These are phyloP conservation scores for Onychomys arenicola DNA, from an alignment of 2,797 vertebrate species.

Conservation along the genomic window DNA sequence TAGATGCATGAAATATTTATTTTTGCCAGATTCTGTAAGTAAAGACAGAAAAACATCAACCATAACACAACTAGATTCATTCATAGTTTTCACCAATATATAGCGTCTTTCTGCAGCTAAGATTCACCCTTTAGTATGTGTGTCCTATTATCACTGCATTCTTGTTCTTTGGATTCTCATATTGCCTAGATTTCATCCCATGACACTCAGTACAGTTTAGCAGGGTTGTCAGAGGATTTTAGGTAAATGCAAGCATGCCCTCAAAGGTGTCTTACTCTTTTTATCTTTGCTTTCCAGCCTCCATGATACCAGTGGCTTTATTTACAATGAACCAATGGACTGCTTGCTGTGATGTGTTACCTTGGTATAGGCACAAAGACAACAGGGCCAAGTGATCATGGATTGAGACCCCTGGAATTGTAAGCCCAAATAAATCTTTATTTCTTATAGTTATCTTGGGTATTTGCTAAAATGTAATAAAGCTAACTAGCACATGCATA, in stretches of 20 bases:
- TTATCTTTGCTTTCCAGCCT: neutral
- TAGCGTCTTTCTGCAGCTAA: neutral
- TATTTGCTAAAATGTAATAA: neutral
- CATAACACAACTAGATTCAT: neutral
- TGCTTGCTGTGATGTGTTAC: neutral
- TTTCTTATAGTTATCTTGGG: neutral
- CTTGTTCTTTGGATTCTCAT: neutral
- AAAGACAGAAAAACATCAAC: neutral
- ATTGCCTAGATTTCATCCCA: neutral
- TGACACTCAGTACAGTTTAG: neutral
- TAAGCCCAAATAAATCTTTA: neutral
- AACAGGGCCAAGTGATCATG: neutral
- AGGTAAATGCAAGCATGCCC: neutral
- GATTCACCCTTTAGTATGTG: neutral
- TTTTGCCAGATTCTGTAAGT: neutral
- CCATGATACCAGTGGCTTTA: neutral
- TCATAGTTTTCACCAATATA: neutral
- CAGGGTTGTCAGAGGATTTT: neutral
- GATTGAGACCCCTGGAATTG: neutral
- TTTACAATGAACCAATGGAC: neutral
- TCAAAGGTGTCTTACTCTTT: neutral
- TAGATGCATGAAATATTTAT: conserved; percentile 1
- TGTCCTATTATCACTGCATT: neutral
- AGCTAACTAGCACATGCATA: neutral
- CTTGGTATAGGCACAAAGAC: neutral